These are phyloP conservation scores for Mobula birostris DNA, from an alignment of 2,113 vertebrate species.

Conservation along the genomic window DNA sequence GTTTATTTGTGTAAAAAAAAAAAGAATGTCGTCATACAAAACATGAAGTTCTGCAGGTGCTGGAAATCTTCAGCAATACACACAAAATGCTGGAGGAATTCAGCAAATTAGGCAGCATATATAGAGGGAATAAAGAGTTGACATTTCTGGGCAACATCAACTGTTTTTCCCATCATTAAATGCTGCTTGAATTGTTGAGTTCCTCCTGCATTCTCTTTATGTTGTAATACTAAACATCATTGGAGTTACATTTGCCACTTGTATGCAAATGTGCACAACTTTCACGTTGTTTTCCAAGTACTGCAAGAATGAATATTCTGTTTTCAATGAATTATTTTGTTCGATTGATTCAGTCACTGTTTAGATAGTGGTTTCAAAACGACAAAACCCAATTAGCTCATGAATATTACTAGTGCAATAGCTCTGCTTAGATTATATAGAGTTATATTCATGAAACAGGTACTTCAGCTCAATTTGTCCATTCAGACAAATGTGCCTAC, in stretches of 20 bases:
- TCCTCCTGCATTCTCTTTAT: no score
- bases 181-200: no score
- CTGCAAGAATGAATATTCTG: neutral
- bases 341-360: neutral
- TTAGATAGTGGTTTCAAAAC: neutral
- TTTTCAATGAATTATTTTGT: neutral
- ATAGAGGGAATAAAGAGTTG: no score
- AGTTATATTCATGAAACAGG: neutral
- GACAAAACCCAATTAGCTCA: neutral
- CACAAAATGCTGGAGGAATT: no score
- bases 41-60: no score
- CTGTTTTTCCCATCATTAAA: no score
- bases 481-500: no score
- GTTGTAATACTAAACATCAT: neutral
- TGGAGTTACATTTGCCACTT: neutral
- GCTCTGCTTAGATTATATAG: conserved; percentile 17
- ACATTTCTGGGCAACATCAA: no score
- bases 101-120: no score
- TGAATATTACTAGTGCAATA: neutral
- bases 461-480: no score
- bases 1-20: neutral
- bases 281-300: neutral
- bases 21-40: no score
- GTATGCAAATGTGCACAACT: neutral
- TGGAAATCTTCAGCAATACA: no score